Evolutionary conservation across 1,140 invertebrate genomes (phyloP).

Genomic region (Pseudomyrmex sp.): DNA sequence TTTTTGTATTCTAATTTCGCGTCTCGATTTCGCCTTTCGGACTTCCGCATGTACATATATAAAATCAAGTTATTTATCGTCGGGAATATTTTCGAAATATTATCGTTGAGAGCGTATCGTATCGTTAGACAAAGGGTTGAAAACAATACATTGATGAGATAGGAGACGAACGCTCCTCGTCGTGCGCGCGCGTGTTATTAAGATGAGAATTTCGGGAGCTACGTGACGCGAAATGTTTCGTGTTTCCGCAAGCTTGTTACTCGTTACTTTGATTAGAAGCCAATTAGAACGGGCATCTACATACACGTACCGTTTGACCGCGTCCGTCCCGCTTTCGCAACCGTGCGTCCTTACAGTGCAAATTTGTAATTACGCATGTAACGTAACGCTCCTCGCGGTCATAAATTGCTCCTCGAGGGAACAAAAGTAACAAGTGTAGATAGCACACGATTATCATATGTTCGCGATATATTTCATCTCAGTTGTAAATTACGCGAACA

Average conservation of each 20-base stretch:
- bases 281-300: conserved; percentile 16
- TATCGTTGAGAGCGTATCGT: not conserved
- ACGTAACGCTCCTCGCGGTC: conserved; percentile 3
- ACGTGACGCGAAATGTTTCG: conserved; percentile 28
- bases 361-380: conserved; percentile 48
- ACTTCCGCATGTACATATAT: not conserved
- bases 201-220: conserved; percentile 23
- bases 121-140: not conserved
- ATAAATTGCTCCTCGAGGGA: conserved; percentile 24
- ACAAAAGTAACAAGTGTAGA: not conserved
- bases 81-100: not conserved
- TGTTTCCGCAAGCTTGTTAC: conserved; percentile 42
- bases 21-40: not conserved
- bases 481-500: too few relatives aligned
- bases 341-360: conserved; percentile 9
- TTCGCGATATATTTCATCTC: not conserved
- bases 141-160: not conserved
- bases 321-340: conserved; percentile 15
- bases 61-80: not conserved
- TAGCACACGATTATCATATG: not conserved
- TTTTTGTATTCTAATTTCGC: conserved; percentile 33
- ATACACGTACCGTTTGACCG: not conserved
- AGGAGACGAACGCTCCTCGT: not conserved
- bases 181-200: conserved; percentile 12
- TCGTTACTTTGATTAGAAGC: conserved; percentile 42